A percentile compares a stretch with the other conserved stretches of the same genome.
Evolutionary conservation across 2,888 invertebrate genomes (phyloP).

Genomic region (Auanema sp.): DNA sequence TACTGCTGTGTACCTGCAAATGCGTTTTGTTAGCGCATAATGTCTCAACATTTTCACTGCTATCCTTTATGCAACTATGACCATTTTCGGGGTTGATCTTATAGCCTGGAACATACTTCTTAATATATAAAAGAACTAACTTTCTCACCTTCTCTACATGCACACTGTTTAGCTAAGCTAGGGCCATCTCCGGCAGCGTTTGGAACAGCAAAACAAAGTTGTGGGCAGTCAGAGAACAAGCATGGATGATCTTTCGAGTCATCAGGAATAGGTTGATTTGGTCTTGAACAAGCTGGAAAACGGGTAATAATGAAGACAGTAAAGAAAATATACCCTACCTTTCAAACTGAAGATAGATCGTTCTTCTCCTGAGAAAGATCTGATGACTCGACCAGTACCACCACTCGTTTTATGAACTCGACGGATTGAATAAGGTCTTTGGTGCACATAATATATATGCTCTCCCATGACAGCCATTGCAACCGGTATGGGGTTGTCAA

Average conservation of each 20-base stretch:
- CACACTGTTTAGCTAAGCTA: conserved; percentile 52
- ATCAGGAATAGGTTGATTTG: conserved; percentile 60
- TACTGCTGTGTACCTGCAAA: conserved; percentile 25
- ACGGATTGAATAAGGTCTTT: conserved; percentile 91
- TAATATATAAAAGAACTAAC: neutral
- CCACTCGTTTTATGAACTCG: conserved; percentile 81
- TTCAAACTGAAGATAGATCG: conserved; percentile 57
- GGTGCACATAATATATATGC: conserved; percentile 94
- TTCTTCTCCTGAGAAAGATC: conserved; percentile 56
- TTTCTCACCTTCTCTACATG: conserved; percentile 51
- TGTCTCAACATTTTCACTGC: conserved; percentile 37
- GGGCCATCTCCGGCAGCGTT: conserved; percentile 16
- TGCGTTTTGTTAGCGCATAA: conserved; percentile 58
- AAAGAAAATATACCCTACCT: conserved; percentile 22
- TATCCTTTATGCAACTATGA: conserved; percentile 51
- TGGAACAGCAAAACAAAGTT: conserved; percentile 79
- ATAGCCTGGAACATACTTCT: conserved; percentile 29
- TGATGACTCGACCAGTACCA: conserved; percentile 52
- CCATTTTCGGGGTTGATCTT: conserved; percentile 58
- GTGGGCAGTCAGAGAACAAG: conserved; percentile 84
- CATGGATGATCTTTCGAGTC: conserved; percentile 57
- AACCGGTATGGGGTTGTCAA: conserved; percentile 59
- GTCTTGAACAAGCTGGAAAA: conserved; percentile 50
- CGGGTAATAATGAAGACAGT: conserved; percentile 17
- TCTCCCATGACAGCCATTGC: conserved; percentile 68